phyloP scores from a whole-genome alignment of 2,888 invertebrate genomes.

The Coelogynopora nodosa region DNA sequence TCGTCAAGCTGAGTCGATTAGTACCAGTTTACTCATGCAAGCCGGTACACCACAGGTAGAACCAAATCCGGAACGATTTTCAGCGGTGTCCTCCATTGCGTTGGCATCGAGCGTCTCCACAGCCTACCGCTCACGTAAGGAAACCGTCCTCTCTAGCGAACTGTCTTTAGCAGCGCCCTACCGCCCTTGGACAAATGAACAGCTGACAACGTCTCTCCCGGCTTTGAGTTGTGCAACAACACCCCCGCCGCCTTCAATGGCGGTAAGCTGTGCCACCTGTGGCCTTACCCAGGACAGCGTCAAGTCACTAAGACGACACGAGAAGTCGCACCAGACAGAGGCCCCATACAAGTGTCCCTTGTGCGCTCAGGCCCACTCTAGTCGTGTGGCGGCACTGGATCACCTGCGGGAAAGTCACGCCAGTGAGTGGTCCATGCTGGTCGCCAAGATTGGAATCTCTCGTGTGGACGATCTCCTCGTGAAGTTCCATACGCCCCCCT shows the following conservation, averaged over 20 bases:
- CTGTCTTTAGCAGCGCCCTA: not conserved
- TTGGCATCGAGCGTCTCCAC: not conserved
- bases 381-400: not conserved
- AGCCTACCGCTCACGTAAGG: not conserved
- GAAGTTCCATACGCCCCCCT: not conserved
- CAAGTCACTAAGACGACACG: not conserved
- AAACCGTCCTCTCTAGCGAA: not conserved
- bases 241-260: not conserved
- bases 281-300: not conserved
- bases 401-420: not conserved
- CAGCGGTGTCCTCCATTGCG: not conserved
- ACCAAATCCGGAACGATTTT: conserved; percentile 41
- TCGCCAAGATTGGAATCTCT: conserved; percentile 5
- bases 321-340: not conserved
- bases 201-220: not conserved
- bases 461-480: not conserved
- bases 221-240: not conserved
- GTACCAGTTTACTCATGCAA: conserved; percentile 33
- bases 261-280: not conserved
- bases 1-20: conserved; percentile 41
- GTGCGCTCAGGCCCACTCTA: not conserved
- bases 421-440: not conserved
- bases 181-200: not conserved
- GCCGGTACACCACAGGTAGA: conserved; percentile 41
- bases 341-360: conserved; percentile 21